Conservation (phyloP, 2,113 vertebrate species). For the Scomber scombrus region DNA sequence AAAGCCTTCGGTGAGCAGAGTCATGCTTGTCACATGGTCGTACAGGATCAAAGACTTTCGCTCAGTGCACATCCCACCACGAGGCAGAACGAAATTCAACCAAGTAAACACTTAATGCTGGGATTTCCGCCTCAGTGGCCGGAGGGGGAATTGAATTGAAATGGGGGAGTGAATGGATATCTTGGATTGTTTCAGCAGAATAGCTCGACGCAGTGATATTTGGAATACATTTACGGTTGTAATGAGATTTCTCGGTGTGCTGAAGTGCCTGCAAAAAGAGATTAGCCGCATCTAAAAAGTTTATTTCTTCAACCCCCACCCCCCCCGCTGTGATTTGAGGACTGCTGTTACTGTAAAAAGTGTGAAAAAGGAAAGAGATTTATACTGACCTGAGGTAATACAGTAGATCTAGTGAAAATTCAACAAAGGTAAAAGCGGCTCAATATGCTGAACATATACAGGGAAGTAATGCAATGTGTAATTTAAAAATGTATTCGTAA, state of each 20-base stretch:
- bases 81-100: conserved; percentile 33
- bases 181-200: conserved; percentile 26
- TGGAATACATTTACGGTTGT: conserved; percentile 6
- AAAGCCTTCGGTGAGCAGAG: conserved; percentile 39
- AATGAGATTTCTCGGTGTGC: conserved; percentile 46
- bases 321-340: conserved; percentile 21
- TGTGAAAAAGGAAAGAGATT: conserved; percentile 34
- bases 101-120: conserved; percentile 47
- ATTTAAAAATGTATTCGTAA: neutral
- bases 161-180: conserved; percentile 25
- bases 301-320: neutral
- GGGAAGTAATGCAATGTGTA: neutral
- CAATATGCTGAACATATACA: neutral
- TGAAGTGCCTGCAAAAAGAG: conserved; percentile 17
- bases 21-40: conserved; percentile 46
- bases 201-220: conserved; percentile 22
- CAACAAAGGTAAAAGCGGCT: neutral
- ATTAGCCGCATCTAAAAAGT: conserved; percentile 19
- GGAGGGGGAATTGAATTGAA: conserved; percentile 33
- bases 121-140: conserved; percentile 39
- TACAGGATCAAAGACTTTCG: conserved; percentile 58
- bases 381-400: neutral
- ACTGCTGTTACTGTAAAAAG: neutral
- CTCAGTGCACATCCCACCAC: conserved; percentile 9
- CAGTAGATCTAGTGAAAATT: neutral